phyloP scores from a whole-genome alignment of 2,797 vertebrate genomes.

The Kryptolebias ocellatus region DNA sequence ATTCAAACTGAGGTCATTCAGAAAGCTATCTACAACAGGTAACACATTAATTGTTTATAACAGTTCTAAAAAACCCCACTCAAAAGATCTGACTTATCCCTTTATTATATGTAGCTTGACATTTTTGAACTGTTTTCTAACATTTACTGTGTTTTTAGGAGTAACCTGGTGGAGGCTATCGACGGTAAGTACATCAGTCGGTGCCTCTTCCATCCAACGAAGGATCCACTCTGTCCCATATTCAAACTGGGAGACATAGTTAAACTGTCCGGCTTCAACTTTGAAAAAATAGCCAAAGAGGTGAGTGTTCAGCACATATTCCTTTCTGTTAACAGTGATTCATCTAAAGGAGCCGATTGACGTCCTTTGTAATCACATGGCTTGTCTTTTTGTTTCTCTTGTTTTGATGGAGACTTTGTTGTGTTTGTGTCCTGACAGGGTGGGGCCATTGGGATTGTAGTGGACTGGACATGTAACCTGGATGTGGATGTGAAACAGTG shows the following conservation, averaged over 20 bases:
- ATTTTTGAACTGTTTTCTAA: slow-evolving; percentile 1
- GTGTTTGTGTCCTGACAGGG: slow-evolving; percentile 80
- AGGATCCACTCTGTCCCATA: slow-evolving; percentile 88
- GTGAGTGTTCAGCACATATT: slow-evolving; percentile 68
- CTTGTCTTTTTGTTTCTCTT: background rate
- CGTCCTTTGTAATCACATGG: background rate
- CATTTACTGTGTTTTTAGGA: slow-evolving; percentile 73
- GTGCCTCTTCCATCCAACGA: slow-evolving; percentile 82
- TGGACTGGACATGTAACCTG: slow-evolving; percentile 94
- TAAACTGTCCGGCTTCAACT: slow-evolving; percentile 86
- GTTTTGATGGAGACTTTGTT: background rate
- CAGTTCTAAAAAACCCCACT: too few species aligned
- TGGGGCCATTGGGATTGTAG: slow-evolving; percentile 90
- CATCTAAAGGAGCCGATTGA: background rate
- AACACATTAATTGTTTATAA: too few species aligned
- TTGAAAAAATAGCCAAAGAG: slow-evolving; percentile 84
- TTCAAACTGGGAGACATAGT: slow-evolving; percentile 91
- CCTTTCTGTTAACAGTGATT: too few species aligned
- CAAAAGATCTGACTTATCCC: too few species aligned
- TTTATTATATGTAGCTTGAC: too few species aligned
- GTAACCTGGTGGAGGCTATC: slow-evolving; percentile 90
- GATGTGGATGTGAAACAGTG: slow-evolving; percentile 85
- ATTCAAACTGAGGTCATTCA: too few species aligned
- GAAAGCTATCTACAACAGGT: too few species aligned
- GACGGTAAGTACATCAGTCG: slow-evolving; percentile 78